Conservation (phyloP, 2,113 vertebrate genomes). For the Diadophis punctatus region DNA sequence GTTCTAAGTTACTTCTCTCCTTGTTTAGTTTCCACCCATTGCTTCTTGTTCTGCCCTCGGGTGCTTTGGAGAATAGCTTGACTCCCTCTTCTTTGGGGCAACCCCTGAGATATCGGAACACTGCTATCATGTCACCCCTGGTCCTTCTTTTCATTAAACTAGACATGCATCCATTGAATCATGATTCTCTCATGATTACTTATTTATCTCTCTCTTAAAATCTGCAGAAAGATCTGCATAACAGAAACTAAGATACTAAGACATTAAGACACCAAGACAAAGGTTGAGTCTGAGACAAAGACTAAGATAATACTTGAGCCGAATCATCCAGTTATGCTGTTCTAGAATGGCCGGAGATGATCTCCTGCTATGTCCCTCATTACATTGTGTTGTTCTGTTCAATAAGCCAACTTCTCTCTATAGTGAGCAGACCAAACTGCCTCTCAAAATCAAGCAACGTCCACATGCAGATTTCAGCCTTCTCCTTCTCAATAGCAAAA, state of each 20-base stretch:
- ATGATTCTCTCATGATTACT: not conserved
- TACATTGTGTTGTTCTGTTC: not conserved
- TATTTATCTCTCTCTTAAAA: not conserved
- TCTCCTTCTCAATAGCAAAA: not conserved
- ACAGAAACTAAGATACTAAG: not conserved
- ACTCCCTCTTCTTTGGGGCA: too few relatives aligned
- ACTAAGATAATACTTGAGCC: not conserved
- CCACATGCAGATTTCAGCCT: too few relatives aligned
- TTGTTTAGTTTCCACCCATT: too few relatives aligned
- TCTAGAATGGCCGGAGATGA: not conserved
- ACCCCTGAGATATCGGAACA: too few relatives aligned
- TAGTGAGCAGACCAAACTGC: not conserved
- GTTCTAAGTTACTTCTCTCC: too few relatives aligned
- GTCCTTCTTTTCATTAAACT: too few relatives aligned
- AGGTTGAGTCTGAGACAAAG: too few relatives aligned
- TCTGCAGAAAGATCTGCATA: not conserved
- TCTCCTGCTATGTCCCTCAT: not conserved
- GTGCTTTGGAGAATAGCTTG: too few relatives aligned
- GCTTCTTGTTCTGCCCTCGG: too few relatives aligned
- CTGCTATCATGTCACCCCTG: too few relatives aligned
- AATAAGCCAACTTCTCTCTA: not conserved
- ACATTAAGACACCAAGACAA: too few relatives aligned
- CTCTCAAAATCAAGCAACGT: not conserved
- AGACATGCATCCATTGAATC: not conserved
- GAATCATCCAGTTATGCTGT: not conserved